Evolutionary conservation across 2,797 vertebrate genomes (phyloP), one percentile per base, ranked within the genome.

Genomic region (Pteronotus mesoamericanus): DNA sequence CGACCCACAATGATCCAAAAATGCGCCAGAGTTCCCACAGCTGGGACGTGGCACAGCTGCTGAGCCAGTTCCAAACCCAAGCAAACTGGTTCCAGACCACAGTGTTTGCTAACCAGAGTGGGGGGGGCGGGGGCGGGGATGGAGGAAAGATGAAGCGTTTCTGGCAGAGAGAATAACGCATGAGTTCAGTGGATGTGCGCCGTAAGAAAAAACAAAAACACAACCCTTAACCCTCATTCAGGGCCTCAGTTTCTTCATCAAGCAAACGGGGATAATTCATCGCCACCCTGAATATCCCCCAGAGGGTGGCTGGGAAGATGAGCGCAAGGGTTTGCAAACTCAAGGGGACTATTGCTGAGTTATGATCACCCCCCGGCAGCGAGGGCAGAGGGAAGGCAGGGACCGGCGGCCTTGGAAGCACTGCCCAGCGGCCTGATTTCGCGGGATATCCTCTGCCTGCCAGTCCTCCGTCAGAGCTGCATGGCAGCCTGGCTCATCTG

Each of bases 401-500:
- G 69, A 26, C 26, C 59, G 10, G 77, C 72, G 86, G 68, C 74
- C 94, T 84, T 78, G 68, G 89, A 83, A 55, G 55, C 0, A 5
- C 39, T 39, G 75, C 89, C 77, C 59, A 7, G 69, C 84, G 84
- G 75, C 93, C 86, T 21, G 71, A 3, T 12, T 55, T 19, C 44
- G 9, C 2, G 21, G 29, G 71, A 71, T 48, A 42, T 53, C 61
- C 26, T 42, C 6, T 0, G 14, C 42, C 66, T 46, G 61, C 44
- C 44, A 42, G 42, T 59, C 78, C 22, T 59, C 42, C 14, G 0
- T 83, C 89, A 68, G 64, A 39, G 44, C 74, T 66, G 55, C 21
- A 1, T 39, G 96, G 92, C 86, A 83, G 39, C 9, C n/a, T 2
- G 18, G 71, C 79, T 85, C 89, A 64, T 89, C 89, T 59, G 26